Evolutionary conservation across 2,113 vertebrate species (phyloP).

Genomic region (Pristiophorus japonicus): DNA sequence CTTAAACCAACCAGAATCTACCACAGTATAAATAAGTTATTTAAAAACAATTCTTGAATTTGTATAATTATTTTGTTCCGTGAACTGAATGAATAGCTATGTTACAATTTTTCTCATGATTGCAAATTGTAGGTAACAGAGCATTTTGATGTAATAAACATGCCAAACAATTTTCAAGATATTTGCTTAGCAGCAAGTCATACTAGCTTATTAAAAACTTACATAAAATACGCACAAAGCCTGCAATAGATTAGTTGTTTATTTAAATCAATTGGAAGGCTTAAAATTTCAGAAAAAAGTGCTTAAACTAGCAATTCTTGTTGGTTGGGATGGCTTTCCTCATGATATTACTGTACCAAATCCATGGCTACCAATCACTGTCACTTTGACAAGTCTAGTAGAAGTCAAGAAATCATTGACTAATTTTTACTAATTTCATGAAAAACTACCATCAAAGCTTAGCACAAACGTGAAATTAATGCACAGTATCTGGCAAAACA

Average conservation of each 20-base stretch:
- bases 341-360: slow-evolving; percentile 12
- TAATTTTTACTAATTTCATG: slow-evolving; percentile 23
- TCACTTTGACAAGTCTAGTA: slow-evolving; percentile 22
- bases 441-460: slow-evolving; percentile 25
- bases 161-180: slow-evolving; percentile 34
- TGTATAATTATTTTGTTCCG: slow-evolving; percentile 34
- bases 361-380: slow-evolving; percentile 11
- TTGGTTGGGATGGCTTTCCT: slow-evolving; percentile 17
- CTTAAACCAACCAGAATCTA: slow-evolving; percentile 23
- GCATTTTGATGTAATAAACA: slow-evolving; percentile 36
- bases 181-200: slow-evolving; percentile 32
- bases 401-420: not conserved
- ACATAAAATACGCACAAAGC: slow-evolving; percentile 28
- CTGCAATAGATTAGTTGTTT: slow-evolving; percentile 31
- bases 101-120: slow-evolving; percentile 23
- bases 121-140: slow-evolving; percentile 22
- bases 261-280: slow-evolving; percentile 27
- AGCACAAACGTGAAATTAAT: slow-evolving; percentile 16
- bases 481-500: not conserved
- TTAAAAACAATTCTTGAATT: slow-evolving; percentile 36
- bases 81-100: slow-evolving; percentile 32
- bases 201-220: slow-evolving; percentile 30
- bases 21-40: slow-evolving; percentile 29
- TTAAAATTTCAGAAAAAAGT: not conserved
- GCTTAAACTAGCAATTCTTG: not conserved